Base-by-base conservation (phyloP, 2,797 vertebrate species). In the Coregonus ussuriensis region DNA sequence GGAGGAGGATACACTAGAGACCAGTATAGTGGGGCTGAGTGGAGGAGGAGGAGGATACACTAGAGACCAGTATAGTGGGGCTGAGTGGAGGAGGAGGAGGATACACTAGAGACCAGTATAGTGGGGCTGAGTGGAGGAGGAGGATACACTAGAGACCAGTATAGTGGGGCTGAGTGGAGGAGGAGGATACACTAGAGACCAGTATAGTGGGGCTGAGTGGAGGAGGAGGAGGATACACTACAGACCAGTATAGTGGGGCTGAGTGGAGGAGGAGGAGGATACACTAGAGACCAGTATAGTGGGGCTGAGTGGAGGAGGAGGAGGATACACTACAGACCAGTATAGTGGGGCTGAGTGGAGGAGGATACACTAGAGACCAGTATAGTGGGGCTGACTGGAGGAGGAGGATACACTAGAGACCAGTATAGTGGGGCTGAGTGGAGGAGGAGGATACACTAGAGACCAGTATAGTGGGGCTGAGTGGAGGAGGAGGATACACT, bases 141-240 rank as follows among this genome's bases (percentile, higher is more conserved):
- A 25, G 25, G 25, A 25, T 25, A 25, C 25, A 25, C 25, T 25
- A 25, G 63, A 25, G 66, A 72, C 52, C 13, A 73, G 52, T 33
- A 16, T 73, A 31, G 73, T 33, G 11, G 63, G 25, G 18, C 18
- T 4, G 29, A 29, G 25, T 1, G 29, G 4, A 13, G 11, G 1
- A 63, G 53, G 6, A 47, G 25, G 25, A 25, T 15, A 66, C 1
- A 51, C 47, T 5, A 29, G 6, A 14, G 31, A 18, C 16, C 56
- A 59, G 29, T 29, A 18, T 37, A 71, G 35, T 33, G 31, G 31
- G 69, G 87, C 82, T 63, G 65, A 25, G 1, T 25, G 25, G 25
- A 25, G 25, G 25, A 25, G 25, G 25, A 31, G 25, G 25, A 31
- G 65, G 63, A 16, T 53, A 72, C 52, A 14, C 2, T 33, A 33